phyloP scores from a whole-genome alignment of 2,888 invertebrate genomes.

The Alloscopus bannaensis region DNA sequence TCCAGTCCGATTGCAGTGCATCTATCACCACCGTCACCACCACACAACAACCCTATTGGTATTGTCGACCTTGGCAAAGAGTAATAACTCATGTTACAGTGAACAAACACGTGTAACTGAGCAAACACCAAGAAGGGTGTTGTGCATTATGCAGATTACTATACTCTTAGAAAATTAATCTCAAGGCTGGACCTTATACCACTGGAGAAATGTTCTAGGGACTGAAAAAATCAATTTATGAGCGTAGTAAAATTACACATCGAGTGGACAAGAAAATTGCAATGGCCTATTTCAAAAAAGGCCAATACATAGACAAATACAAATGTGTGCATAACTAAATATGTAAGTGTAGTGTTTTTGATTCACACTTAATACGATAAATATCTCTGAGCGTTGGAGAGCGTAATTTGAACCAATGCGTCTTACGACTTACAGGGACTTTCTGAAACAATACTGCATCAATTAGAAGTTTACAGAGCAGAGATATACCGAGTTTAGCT shows the following conservation, averaged over 20 bases:
- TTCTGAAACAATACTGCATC: too few relatives aligned
- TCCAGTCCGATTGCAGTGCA: not conserved
- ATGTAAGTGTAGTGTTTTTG: not conserved
- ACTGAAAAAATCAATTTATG: not conserved
- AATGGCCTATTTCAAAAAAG: not conserved
- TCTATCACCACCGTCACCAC: not conserved
- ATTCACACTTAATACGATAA: too few relatives aligned
- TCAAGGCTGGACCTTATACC: too few relatives aligned
- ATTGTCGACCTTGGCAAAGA: slow-evolving; percentile 8
- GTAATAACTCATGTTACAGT: slow-evolving; percentile 1
- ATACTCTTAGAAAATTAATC: not conserved
- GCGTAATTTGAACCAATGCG: too few relatives aligned
- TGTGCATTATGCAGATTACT: too few relatives aligned
- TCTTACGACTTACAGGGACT: too few relatives aligned
- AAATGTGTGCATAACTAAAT: not conserved
- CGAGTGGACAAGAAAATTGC: not conserved
- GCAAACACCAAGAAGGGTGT: not conserved
- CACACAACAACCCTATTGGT: not conserved
- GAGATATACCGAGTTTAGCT: too few relatives aligned
- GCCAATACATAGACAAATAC: not conserved
- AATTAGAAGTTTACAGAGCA: too few relatives aligned
- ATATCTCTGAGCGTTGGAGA: too few relatives aligned
- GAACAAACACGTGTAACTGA: too few relatives aligned
- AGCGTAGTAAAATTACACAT: not conserved
- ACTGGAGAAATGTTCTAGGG: too few relatives aligned